These are phyloP conservation scores for Aphelenchoides besseyi DNA, from an alignment of 1,140 invertebrate genomes.

Conservation along the genomic window DNA sequence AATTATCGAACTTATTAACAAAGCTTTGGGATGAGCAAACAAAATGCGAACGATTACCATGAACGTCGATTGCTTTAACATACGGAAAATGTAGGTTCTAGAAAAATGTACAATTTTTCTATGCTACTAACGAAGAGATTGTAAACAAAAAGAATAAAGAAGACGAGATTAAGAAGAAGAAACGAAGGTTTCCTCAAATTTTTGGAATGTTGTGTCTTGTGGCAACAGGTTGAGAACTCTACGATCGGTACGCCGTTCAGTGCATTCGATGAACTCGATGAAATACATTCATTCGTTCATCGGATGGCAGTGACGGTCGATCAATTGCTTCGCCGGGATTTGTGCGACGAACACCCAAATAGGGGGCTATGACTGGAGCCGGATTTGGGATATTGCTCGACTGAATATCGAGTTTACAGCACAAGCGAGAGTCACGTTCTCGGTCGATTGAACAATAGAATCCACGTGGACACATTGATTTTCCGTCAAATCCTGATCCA, in stretches of 20 bases:
- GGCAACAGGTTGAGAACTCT: too few species aligned
- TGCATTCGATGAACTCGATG: background rate
- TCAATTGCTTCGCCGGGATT: constrained; percentile 57
- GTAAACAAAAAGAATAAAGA: too few species aligned
- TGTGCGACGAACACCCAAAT: constrained; percentile 47
- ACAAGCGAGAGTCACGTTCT: constrained; percentile 49
- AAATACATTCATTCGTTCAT: constrained; percentile 24
- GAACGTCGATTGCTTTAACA: too few species aligned
- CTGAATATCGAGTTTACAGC: constrained; percentile 49
- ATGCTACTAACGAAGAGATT: background rate
- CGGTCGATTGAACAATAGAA: constrained; percentile 60
- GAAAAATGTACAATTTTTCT: background rate
- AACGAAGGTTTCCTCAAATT: background rate
- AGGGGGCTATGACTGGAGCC: constrained; percentile 49
- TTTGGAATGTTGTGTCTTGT: background rate
- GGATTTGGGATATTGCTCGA: constrained; percentile 40
- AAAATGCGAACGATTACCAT: too few species aligned
- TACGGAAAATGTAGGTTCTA: too few species aligned
- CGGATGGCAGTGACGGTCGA: constrained; percentile 51
- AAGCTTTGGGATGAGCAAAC: too few species aligned
- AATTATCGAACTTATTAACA: too few species aligned
- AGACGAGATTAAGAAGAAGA: background rate
- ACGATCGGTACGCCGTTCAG: background rate
- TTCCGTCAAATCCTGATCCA: constrained; percentile 57
- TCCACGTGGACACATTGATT: constrained; percentile 53